A percentile compares a stretch with the other conserved stretches of the same genome.
These are phyloP conservation scores for Diloba caeruleocephala DNA, from an alignment of 2,888 invertebrate genomes.

Conservation along the genomic window DNA sequence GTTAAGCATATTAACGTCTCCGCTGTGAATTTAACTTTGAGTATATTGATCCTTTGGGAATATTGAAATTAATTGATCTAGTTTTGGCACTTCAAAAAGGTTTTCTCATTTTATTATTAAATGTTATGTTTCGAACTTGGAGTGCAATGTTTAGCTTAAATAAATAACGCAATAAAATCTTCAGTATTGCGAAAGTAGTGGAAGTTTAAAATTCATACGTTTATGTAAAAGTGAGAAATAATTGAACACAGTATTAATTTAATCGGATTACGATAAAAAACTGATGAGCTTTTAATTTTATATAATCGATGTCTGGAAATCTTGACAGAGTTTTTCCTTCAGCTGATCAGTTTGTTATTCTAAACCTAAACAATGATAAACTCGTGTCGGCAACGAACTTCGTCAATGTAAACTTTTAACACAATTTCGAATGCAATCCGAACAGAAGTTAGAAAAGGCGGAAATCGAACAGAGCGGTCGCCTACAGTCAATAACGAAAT, in stretches of 20 bases:
- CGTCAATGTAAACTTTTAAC: slow-evolving; percentile 79
- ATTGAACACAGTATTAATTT: slow-evolving; percentile 27
- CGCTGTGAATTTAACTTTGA: slow-evolving; percentile 72
- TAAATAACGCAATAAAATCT: slow-evolving; percentile 41
- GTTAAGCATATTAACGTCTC: slow-evolving; percentile 81
- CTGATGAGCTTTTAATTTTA: slow-evolving; percentile 37
- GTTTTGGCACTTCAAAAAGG: slow-evolving; percentile 58
- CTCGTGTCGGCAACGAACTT: slow-evolving; percentile 66
- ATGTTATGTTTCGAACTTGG: slow-evolving; percentile 21
- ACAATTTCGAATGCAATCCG: slow-evolving; percentile 77
- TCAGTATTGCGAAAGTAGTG: slow-evolving; percentile 33
- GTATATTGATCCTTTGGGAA: slow-evolving; percentile 72
- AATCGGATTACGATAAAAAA: slow-evolving; percentile 11
- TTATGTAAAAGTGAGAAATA: slow-evolving; percentile 24
- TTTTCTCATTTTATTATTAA: slow-evolving; percentile 48
- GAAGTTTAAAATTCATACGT: slow-evolving; percentile 34
- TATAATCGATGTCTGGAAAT: slow-evolving; percentile 20
- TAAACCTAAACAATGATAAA: slow-evolving; percentile 72
- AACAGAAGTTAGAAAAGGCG: slow-evolving; percentile 70
- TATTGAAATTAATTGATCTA: slow-evolving; percentile 74
- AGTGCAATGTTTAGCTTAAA: slow-evolving; percentile 14
- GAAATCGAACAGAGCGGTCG: slow-evolving; percentile 72
- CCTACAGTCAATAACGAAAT: slow-evolving; percentile 71
- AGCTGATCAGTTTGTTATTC: slow-evolving; percentile 69
- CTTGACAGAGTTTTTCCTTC: slow-evolving; percentile 49